Percentiles rank a stretch among this genome's conserved stretches.
phyloP scores from a whole-genome alignment of 2,113 vertebrate species.

The Bos javanicus region DNA sequence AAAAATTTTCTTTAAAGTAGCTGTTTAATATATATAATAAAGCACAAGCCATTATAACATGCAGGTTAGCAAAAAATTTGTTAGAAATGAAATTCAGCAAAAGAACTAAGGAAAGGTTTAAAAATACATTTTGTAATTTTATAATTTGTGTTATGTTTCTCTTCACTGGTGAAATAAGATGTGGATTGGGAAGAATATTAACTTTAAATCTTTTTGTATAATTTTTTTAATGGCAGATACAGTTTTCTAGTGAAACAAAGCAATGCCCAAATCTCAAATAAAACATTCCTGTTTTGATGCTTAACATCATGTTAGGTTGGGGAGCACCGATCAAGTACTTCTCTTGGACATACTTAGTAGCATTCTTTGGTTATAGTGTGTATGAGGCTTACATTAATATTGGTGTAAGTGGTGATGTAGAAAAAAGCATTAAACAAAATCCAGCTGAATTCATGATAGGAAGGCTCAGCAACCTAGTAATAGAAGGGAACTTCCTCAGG shows the following conservation, averaged over 20 bases:
- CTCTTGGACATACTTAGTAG: not conserved
- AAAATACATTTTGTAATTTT: not conserved
- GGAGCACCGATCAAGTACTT: not conserved
- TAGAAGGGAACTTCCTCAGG: not conserved
- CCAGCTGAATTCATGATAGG: not conserved
- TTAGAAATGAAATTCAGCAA: not conserved
- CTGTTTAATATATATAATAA: not conserved
- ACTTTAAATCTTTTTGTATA: slow-evolving; percentile 19
- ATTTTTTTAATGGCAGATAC: not conserved
- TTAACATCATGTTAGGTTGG: not conserved
- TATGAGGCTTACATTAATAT: not conserved
- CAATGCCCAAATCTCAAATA: not conserved
- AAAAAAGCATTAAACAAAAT: not conserved
- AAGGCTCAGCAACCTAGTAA: not conserved
- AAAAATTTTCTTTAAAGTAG: not conserved
- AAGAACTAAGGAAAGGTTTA: not conserved
- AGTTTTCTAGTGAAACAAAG: not conserved
- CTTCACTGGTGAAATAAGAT: slow-evolving; percentile 24
- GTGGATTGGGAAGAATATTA: not conserved
- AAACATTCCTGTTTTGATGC: not conserved
- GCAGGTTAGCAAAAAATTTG: slow-evolving; percentile 16
- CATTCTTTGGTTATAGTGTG: not conserved
- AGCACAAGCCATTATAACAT: not conserved
- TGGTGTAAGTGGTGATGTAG: not conserved
- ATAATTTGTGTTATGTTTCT: not conserved